Base-by-base conservation (phyloP, 2,113 vertebrate species). In the Pomatorhinus ruficollis region DNA sequence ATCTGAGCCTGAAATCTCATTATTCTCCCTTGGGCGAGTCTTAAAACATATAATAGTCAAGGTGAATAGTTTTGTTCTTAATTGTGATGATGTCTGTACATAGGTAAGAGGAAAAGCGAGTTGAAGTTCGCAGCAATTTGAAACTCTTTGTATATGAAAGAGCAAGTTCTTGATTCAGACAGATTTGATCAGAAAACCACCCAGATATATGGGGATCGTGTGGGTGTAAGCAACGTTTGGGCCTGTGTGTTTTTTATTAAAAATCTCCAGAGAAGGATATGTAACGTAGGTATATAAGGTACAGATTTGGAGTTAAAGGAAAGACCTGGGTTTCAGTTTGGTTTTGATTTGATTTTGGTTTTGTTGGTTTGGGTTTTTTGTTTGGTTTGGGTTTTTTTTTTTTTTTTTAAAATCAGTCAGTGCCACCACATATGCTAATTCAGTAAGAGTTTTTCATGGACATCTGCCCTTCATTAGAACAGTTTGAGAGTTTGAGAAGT, bases 391-490 rank as follows among this genome's bases (percentile, higher is more conserved):
- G 15, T 8, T 49, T 57, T 42, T 57, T 50, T 19, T 69, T 19
- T 40, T 59, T 54, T 42, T 31, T 12, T 44, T 89, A 81, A 64
- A 60, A 53, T 12, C 61, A 76, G 31, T 71, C 28, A 54, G 71
- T 93, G 74, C 81, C 69, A 75, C 66, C 45, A 21, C 25, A 45
- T 85, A 79, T 40, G 80, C 82, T 94, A 93, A 89, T 92, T 88
- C 63, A 87, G 39, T 78, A 77, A 13, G 63, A 87, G 83, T 68
- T 92, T 90, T 77, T 83, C 8, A 4, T 89, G 76, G 89, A 83
- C 86, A 78, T 94, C 87, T 95, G 95, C 64, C 93, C 86, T 94
- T 93, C 56, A 31, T 97, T 94, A 96, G 49, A 75, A 33, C 49
- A 87, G 56, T 86, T 77, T 72, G 74, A 93, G 64, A 83, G 54